phyloP scores from a whole-genome alignment of 2,888 invertebrate genomes.

The Apamea epomidion region DNA sequence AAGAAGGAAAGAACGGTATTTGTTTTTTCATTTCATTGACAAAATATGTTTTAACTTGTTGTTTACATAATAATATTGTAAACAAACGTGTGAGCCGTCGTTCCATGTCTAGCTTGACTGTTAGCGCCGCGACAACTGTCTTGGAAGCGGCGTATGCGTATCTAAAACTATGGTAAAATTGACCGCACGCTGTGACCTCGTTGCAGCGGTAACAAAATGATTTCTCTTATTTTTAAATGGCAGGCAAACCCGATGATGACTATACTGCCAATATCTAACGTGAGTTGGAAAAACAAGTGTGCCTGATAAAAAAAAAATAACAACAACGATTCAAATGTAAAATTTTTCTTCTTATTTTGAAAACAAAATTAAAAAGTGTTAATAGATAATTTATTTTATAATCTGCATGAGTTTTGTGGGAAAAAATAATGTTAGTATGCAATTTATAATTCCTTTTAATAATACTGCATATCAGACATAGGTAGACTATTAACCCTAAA shows the following conservation, averaged over 20 bases:
- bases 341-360: neutral
- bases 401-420: too few species aligned
- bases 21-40: neutral
- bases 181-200: neutral
- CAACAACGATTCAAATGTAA: neutral
- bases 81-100: neutral
- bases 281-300: neutral
- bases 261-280: neutral
- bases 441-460: too few species aligned
- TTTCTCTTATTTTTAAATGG: neutral
- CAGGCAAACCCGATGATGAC: neutral
- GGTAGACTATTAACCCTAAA: too few species aligned
- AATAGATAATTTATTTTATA: neutral
- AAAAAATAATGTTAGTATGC: too few species aligned
- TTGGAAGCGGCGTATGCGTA: neutral
- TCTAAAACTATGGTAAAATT: neutral
- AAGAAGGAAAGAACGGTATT: constrained; percentile 1
- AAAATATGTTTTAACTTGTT: neutral
- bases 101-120: neutral
- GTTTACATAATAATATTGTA: neutral
- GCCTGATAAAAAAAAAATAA: neutral
- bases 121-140: neutral
- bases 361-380: neutral
- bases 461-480: too few species aligned
- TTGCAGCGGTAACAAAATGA: neutral